Evolutionary conservation across 2,113 vertebrate species (phyloP), one percentile per base, ranked within the genome.

Genomic region (Rhombomys opimus): DNA sequence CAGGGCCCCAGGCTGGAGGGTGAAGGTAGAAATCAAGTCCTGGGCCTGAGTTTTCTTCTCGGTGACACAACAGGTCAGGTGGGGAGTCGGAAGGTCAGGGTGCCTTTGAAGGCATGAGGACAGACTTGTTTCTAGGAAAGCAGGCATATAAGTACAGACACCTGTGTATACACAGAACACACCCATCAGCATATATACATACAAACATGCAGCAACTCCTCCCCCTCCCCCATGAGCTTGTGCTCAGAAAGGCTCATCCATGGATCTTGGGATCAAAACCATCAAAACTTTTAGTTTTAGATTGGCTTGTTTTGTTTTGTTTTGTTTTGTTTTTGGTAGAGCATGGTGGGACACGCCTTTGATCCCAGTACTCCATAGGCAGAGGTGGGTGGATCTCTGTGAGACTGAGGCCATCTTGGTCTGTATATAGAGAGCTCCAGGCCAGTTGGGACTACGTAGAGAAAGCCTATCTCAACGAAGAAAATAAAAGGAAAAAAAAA

Each of bases 311-410:
- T 46, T 46, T 46, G 46, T 46, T 46, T 76, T 76, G 46, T 46
- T 46, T 46, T 46, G 46, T 46, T 46, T 46, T 4, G 46, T 57
- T 61, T 84, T 41, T 57, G 57, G 14, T 27, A n/a, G 23, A 84
- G n/a, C 3, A 17, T 9, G 59, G n/a, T 17, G 57, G 13, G 1
- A 0, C 11, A 57, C 0, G 8, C 15, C 46, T 59, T 82, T 61
- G 38, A 59, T 81, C 35, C 54, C 35, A 82, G 78, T 14, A 61
- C 57, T 61, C 22, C 0, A 20, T 54, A 82, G 80, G 22, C 7
- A 61, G 80, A 82, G n/a, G 0, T 22, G 38, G 35, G 13, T 4
- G 6, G 35, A 61, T 82, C 23, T 82, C 15, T 82, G 80, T 61
- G 80, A 82, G 57, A 61, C 2, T 38, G 80, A 61, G 57, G 57